phyloP scores from a whole-genome alignment of 2,888 invertebrate species.

The Ormyrus pomaceus region DNA sequence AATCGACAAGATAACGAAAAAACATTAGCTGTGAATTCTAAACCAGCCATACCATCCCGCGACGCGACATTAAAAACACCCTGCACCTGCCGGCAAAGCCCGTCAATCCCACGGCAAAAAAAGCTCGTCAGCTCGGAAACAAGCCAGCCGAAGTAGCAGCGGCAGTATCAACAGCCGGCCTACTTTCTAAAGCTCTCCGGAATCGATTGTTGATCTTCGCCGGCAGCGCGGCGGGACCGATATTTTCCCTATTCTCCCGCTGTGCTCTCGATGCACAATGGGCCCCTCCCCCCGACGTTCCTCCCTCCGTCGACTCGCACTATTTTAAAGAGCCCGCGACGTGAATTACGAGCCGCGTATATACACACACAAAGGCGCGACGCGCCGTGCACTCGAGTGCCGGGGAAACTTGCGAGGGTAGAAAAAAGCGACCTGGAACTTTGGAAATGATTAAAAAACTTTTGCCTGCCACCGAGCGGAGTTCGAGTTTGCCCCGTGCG shows the following conservation, averaged over 20 bases:
- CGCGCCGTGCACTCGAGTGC: not conserved
- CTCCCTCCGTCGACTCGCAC: not conserved
- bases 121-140: too few relatives aligned
- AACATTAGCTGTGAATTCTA: too few relatives aligned
- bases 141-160: too few relatives aligned
- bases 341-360: not conserved
- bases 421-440: not conserved
- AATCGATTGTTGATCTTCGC: not conserved
- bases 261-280: slow-evolving; percentile 1
- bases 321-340: not conserved
- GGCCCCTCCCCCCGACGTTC: not conserved
- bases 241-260: not conserved
- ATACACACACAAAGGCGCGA: not conserved
- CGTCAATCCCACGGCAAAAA: too few relatives aligned
- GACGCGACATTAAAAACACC: too few relatives aligned
- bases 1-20: too few relatives aligned
- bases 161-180: too few relatives aligned
- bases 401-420: too few relatives aligned
- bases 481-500: too few relatives aligned
- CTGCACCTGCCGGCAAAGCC: too few relatives aligned
- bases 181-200: not conserved
- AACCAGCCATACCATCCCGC: too few relatives aligned
- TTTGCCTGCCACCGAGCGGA: not conserved
- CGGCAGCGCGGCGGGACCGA: not conserved
- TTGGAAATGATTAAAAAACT: slow-evolving; percentile 18